Percentiles rank a stretch among this genome's conserved stretches.
Conservation (phyloP, 2,888 invertebrate species). For the Aquatica leii region DNA sequence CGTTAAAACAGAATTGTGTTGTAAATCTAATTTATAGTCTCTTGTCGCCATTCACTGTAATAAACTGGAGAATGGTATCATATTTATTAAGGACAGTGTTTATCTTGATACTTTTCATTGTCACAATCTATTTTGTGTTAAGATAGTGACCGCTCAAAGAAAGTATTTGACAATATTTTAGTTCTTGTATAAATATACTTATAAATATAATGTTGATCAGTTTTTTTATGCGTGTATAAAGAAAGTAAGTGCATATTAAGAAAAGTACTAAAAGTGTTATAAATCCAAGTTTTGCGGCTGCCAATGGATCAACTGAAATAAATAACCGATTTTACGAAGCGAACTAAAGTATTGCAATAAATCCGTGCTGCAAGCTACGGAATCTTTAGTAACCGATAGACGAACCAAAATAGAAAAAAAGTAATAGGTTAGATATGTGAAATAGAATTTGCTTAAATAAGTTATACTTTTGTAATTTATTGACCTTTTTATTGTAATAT, state of each 20-base stretch:
- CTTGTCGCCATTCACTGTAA: conserved; percentile 14
- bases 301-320: conserved; percentile 29
- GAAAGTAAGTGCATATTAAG: conserved; percentile 13
- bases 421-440: conserved; percentile 12
- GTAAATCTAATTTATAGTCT: conserved; percentile 20
- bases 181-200: too few relatives aligned
- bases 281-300: conserved; percentile 22
- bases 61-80: conserved; percentile 12
- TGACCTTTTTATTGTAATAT: conserved; percentile 12
- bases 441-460: conserved; percentile 14
- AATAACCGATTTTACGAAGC: conserved; percentile 32
- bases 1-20: conserved; percentile 13
- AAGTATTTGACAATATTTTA: too few relatives aligned
- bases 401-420: conserved; percentile 17
- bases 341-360: conserved; percentile 34
- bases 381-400: conserved; percentile 28
- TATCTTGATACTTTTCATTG: conserved; percentile 11
- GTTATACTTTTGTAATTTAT: conserved; percentile 9
- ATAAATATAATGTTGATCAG: too few relatives aligned
- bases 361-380: conserved; percentile 26
- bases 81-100: conserved; percentile 14
- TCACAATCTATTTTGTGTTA: conserved; percentile 2
- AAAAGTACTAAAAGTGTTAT: conserved; percentile 17
- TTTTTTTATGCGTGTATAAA: too few relatives aligned
- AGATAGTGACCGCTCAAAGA: neutral